Evolutionary conservation across 2,888 invertebrate species (phyloP).

Genomic region (Drosophila nigricruria): DNA sequence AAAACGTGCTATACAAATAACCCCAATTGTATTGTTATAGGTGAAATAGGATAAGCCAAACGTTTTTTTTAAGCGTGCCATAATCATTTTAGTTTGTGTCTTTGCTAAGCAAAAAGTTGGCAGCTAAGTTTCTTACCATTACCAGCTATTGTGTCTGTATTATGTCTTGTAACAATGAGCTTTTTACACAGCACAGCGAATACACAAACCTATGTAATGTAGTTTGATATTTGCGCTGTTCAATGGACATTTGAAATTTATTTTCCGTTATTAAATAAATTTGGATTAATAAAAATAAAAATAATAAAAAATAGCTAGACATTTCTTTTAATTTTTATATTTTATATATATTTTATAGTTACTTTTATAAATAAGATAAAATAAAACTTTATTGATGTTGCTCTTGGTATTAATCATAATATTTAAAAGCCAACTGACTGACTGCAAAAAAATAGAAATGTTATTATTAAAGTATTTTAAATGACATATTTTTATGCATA

Average conservation of each 20-base stretch:
- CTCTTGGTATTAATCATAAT: too few species aligned
- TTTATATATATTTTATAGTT: too few species aligned
- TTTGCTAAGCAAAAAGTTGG: slow-evolving; percentile 2
- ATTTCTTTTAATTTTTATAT: background rate
- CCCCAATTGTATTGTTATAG: background rate
- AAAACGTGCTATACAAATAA: background rate
- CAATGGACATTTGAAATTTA: background rate
- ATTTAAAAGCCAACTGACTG: too few species aligned
- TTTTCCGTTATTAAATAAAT: background rate
- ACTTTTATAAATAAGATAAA: too few species aligned
- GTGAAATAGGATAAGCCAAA: background rate
- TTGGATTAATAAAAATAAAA: too few species aligned
- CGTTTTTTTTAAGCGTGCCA: background rate
- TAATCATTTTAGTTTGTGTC: slow-evolving; percentile 2
- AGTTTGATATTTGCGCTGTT: background rate
- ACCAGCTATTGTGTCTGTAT: too few species aligned
- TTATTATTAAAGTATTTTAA: background rate
- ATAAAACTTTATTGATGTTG: too few species aligned
- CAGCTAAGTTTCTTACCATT: background rate
- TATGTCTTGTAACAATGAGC: slow-evolving; percentile 3
- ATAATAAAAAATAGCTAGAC: background rate
- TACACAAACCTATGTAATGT: background rate
- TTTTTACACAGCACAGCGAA: background rate
- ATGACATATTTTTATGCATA: background rate
- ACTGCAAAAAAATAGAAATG: background rate